Evolutionary conservation across 2,888 invertebrate species (phyloP).

Genomic region (Leptinotarsa peninsularis): DNA sequence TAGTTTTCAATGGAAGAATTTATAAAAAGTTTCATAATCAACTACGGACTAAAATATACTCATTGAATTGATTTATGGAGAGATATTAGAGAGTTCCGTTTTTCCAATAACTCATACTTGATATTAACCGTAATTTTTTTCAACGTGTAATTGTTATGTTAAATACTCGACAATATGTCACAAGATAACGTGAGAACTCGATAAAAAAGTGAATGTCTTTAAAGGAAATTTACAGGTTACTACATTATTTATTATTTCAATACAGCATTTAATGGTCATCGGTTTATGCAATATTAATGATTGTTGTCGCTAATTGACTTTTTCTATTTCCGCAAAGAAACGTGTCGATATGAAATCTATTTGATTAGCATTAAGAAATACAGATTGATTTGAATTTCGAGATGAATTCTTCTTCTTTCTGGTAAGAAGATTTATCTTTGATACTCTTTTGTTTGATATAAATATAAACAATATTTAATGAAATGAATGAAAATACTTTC

Average conservation of each 20-base stretch:
- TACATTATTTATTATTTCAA: conserved; percentile 3
- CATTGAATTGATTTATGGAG: neutral
- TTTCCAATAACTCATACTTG: neutral
- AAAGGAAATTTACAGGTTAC: neutral
- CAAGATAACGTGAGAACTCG: conserved; percentile 23
- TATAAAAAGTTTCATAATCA: no score
- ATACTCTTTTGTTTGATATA: no score
- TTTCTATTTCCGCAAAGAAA: neutral
- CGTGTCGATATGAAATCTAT: neutral
- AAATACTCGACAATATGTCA: conserved; percentile 13
- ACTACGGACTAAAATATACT: no score
- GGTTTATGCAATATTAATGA: conserved; percentile 4
- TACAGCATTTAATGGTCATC: neutral
- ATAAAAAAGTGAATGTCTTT: conserved; percentile 9
- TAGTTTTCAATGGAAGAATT: no score
- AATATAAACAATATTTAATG: no score
- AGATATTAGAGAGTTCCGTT: conserved; percentile 21
- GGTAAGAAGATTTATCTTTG: no score
- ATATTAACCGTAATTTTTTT: conserved; percentile 24
- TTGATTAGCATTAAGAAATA: neutral
- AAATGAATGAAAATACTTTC: no score
- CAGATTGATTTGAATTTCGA: conserved; percentile 8
- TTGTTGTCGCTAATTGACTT: neutral
- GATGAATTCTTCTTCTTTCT: no score
- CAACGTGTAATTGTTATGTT: conserved; percentile 22